Evolutionary conservation across 2,888 invertebrate genomes (phyloP).

Genomic region (Cephus spinipes): DNA sequence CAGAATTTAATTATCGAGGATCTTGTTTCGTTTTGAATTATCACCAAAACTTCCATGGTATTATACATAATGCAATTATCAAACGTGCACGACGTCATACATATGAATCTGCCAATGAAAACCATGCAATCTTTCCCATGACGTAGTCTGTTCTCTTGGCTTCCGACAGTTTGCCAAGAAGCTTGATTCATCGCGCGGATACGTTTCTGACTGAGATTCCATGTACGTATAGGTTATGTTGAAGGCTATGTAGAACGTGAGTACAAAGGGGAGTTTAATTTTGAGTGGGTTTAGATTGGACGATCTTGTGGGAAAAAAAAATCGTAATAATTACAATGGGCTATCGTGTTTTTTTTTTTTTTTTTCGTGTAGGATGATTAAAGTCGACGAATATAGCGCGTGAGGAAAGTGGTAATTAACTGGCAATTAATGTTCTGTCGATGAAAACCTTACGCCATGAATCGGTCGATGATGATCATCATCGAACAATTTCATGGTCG

Average conservation of each 20-base stretch:
- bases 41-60: not conserved
- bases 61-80: not conserved
- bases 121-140: constrained; percentile 34
- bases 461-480: not conserved
- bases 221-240: not conserved
- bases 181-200: not conserved
- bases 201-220: not conserved
- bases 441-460: not conserved
- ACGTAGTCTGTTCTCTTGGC: not conserved
- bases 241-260: not conserved
- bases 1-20: not conserved
- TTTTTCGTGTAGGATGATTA: not conserved
- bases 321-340: not conserved
- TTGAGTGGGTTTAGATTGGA: not conserved
- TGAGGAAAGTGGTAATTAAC: not conserved
- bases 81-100: not conserved
- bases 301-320: not conserved
- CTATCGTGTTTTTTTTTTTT: not conserved
- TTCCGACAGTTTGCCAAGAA: not conserved
- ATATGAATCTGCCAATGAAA: constrained; percentile 25
- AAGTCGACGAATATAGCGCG: not conserved
- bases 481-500: not conserved
- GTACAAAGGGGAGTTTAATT: not conserved
- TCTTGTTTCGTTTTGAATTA: not conserved
- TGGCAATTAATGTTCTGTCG: not conserved